Conservation (phyloP, 2,113 vertebrate genomes). For the Ophthalmolycus amberensis region DNA sequence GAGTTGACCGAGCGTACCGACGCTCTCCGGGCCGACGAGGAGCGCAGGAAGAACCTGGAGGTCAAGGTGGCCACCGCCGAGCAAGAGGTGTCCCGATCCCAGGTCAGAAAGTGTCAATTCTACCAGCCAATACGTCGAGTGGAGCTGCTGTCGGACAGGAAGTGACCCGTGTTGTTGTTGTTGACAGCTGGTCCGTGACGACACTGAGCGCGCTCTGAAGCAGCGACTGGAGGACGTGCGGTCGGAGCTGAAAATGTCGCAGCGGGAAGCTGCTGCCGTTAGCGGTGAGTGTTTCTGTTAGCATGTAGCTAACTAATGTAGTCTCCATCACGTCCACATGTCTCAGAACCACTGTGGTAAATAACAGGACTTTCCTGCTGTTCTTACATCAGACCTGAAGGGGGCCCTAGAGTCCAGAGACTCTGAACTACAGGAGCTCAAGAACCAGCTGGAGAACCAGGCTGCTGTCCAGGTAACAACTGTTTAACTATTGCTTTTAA, state of each 20-base stretch:
- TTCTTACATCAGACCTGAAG: slow-evolving; percentile 14
- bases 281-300: slow-evolving; percentile 25
- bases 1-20: slow-evolving; percentile 4
- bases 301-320: background rate
- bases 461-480: slow-evolving; percentile 12
- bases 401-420: slow-evolving; percentile 27
- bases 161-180: background rate
- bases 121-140: too few species aligned
- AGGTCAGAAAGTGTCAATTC: slow-evolving; percentile 2
- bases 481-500: background rate
- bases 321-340: background rate
- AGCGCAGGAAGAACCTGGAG: slow-evolving; percentile 14
- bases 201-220: slow-evolving; percentile 13
- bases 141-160: background rate
- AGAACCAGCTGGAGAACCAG: slow-evolving; percentile 32
- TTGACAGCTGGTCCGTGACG: background rate
- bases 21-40: background rate
- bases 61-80: background rate
- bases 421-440: slow-evolving; percentile 22
- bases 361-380: background rate
- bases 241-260: background rate
- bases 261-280: slow-evolving; percentile 17
- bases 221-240: background rate
- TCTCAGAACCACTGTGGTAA: background rate
- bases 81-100: background rate